Percentiles rank a stretch among this genome's conserved stretches.
Evolutionary conservation across 2,797 vertebrate genomes (phyloP).

Genomic region (Typhlichthys subterraneus): DNA sequence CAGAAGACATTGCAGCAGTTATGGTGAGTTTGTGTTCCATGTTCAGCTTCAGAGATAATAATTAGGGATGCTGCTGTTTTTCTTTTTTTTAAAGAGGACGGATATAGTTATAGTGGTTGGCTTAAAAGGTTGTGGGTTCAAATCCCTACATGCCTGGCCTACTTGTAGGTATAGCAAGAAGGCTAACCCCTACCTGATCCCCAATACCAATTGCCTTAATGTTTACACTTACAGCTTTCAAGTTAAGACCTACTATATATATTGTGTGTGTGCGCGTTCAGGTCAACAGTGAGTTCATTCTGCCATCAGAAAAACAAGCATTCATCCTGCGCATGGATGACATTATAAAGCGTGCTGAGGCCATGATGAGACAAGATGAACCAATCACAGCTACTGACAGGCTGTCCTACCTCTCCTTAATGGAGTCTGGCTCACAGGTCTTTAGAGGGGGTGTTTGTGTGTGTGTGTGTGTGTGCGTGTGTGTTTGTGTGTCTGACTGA

Average conservation of each 20-base stretch:
- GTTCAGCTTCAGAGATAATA: background rate
- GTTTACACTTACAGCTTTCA: no score
- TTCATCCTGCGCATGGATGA: conserved; percentile 89
- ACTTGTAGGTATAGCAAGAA: no score
- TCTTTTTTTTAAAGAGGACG: no score
- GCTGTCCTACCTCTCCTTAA: conserved; percentile 32
- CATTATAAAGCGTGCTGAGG: conserved; percentile 88
- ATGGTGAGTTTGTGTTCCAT: conserved; percentile 83
- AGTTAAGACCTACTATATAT: no score
- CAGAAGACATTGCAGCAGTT: conserved; percentile 90
- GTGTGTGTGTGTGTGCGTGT: conserved; percentile 16
- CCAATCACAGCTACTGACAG: conserved; percentile 21
- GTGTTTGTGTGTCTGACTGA: background rate
- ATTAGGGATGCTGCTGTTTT: no score
- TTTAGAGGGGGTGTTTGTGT: conserved; percentile 13
- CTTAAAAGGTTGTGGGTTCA: no score
- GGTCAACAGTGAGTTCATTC: conserved; percentile 87
- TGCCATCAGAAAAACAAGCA: conserved; percentile 80
- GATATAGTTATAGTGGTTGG: no score
- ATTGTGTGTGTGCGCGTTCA: conserved; percentile 21
- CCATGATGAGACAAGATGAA: conserved; percentile 79
- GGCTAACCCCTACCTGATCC: no score
- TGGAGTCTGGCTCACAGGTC: conserved; percentile 61
- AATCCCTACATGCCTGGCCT: no score
- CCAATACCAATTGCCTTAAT: no score